A percentile compares a stretch with the other conserved stretches of the same genome.
Evolutionary conservation across 2,888 invertebrate genomes (phyloP).

Genomic region (Taenaris catops): DNA sequence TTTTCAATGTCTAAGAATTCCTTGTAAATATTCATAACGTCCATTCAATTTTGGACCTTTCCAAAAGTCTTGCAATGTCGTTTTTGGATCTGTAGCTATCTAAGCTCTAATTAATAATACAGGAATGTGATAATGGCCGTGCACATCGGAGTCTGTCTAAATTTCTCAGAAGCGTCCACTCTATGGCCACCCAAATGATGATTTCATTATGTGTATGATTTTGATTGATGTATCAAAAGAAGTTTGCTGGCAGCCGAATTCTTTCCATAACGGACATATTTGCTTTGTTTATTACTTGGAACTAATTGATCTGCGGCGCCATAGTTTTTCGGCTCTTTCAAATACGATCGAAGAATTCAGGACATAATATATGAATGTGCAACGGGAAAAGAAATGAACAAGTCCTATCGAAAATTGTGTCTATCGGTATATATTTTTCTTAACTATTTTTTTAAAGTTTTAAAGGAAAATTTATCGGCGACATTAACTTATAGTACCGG

Average conservation of each 20-base stretch:
- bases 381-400: too few relatives aligned
- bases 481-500: too few relatives aligned
- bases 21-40: conserved; percentile 15
- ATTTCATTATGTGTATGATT: conserved; percentile 79
- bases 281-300: conserved; percentile 74
- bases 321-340: conserved; percentile 54
- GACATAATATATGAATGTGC: conserved; percentile 25
- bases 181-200: conserved; percentile 80
- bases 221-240: conserved; percentile 77
- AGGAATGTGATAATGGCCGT: conserved; percentile 73
- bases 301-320: conserved; percentile 74
- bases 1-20: not conserved
- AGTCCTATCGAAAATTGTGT: too few relatives aligned
- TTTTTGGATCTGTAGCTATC: conserved; percentile 29
- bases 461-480: too few relatives aligned
- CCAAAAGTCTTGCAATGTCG: conserved; percentile 21
- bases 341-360: conserved; percentile 31
- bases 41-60: conserved; percentile 19
- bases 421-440: too few relatives aligned
- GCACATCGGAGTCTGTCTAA: conserved; percentile 40
- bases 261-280: conserved; percentile 66
- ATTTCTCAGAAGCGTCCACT: conserved; percentile 64
- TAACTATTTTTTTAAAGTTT: too few relatives aligned
- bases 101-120: conserved; percentile 73
- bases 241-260: conserved; percentile 65